Percentiles rank a stretch among this genome's conserved stretches.
phyloP scores from a whole-genome alignment of 2,113 vertebrate genomes.

The Chroicocephalus ridibundus region DNA sequence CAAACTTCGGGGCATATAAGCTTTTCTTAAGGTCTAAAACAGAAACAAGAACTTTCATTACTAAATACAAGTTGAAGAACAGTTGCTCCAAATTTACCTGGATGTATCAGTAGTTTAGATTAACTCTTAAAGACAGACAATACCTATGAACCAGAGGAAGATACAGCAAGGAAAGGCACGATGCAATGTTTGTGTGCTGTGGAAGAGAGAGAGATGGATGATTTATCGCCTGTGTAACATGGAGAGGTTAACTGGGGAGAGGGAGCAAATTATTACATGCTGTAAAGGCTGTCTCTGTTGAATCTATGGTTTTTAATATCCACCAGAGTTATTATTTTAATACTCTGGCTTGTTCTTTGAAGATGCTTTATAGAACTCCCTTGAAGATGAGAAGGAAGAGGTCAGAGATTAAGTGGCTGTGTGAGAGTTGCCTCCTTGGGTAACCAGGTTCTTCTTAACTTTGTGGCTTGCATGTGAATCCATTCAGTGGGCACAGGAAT shows the following conservation, averaged over 20 bases:
- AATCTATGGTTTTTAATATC: neutral
- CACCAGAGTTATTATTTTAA: neutral
- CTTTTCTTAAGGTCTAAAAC: neutral
- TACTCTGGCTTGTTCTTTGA: neutral
- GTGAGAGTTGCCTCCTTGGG: neutral
- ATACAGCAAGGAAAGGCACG: neutral
- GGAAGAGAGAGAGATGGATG: neutral
- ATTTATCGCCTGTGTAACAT: neutral
- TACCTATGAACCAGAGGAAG: neutral
- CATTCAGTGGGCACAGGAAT: neutral
- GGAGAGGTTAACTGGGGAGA: neutral
- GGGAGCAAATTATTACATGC: neutral
- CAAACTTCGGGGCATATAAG: neutral
- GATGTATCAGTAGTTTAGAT: neutral
- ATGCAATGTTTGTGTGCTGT: neutral
- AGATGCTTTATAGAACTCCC: neutral
- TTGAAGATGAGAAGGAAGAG: neutral
- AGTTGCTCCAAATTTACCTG: neutral
- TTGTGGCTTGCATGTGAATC: neutral
- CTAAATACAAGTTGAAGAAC: neutral
- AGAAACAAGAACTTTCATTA: neutral
- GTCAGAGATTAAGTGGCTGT: neutral
- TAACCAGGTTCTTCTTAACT: neutral
- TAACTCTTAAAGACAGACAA: neutral
- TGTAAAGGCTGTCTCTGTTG: neutral